Conservation (phyloP, 2,797 vertebrate species). For the Epinephelus coioides region DNA sequence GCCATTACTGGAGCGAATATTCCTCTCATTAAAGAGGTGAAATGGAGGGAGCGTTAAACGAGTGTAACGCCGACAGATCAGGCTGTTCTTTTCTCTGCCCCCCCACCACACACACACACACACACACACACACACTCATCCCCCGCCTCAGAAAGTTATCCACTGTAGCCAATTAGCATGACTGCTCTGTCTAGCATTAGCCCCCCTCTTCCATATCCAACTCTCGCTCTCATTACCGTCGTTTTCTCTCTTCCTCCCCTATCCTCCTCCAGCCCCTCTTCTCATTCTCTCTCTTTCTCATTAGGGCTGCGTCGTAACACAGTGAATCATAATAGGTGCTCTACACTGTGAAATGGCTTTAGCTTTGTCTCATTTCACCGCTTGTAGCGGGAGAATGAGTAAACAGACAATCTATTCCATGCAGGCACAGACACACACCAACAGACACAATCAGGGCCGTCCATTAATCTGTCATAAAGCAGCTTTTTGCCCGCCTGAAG, state of each 20-base stretch:
- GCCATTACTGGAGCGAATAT: slow-evolving; percentile 73
- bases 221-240: slow-evolving; percentile 67
- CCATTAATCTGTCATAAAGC: slow-evolving; percentile 74
- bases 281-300: slow-evolving; percentile 73
- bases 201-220: slow-evolving; percentile 56
- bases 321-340: slow-evolving; percentile 80
- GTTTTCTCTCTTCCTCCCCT: slow-evolving; percentile 46
- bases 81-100: slow-evolving; percentile 55
- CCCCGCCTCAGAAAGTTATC: slow-evolving; percentile 76
- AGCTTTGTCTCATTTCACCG: slow-evolving; percentile 75
- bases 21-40: slow-evolving; percentile 77
- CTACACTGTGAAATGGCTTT: slow-evolving; percentile 80
- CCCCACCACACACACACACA: slow-evolving; percentile 20
- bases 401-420: slow-evolving; percentile 72
- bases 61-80: slow-evolving; percentile 71
- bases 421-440: slow-evolving; percentile 55
- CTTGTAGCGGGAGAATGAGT: slow-evolving; percentile 58
- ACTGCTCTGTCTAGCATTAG: slow-evolving; percentile 75
- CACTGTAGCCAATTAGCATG: slow-evolving; percentile 84
- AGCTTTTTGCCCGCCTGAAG: slow-evolving; percentile 65
- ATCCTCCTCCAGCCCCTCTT: slow-evolving; percentile 56
- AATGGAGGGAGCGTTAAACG: slow-evolving; percentile 75
- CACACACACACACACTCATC: slow-evolving; percentile 23
- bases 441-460: slow-evolving; percentile 60
- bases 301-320: slow-evolving; percentile 74